Conservation (phyloP, 2,113 vertebrate species). For the Pyrgilauda ruficollis region DNA sequence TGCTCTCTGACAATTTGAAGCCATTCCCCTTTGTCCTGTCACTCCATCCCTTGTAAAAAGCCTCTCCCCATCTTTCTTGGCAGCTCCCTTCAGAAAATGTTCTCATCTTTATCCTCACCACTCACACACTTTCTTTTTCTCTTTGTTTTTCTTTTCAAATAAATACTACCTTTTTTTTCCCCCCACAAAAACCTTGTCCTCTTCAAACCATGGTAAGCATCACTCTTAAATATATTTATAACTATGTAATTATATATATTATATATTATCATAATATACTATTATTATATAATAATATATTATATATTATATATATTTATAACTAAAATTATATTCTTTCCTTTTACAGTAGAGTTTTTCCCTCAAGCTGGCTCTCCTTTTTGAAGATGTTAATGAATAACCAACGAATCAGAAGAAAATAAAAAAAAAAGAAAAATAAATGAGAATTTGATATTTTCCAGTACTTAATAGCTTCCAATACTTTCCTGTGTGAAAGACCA, state of each 20-base stretch:
- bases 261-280: too few relatives aligned
- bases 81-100: neutral
- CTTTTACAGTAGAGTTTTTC: neutral
- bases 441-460: neutral
- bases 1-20: neutral
- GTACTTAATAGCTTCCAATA: neutral
- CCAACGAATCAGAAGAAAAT: neutral
- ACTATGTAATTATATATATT: neutral
- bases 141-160: neutral
- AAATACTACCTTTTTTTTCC: neutral
- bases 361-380: neutral
- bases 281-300: too few relatives aligned
- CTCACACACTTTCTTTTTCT: neutral
- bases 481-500: neutral
- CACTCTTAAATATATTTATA: neutral
- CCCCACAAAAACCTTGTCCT: neutral
- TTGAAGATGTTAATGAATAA: neutral
- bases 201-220: neutral
- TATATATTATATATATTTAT: neutral
- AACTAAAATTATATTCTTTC: neutral
- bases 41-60: too few relatives aligned
- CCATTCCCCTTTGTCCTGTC: neutral
- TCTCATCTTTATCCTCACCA: neutral
- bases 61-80: neutral
- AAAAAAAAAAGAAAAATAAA: neutral